phyloP scores from a whole-genome alignment of 1,140 invertebrate species.

The Penaeus indicus region DNA sequence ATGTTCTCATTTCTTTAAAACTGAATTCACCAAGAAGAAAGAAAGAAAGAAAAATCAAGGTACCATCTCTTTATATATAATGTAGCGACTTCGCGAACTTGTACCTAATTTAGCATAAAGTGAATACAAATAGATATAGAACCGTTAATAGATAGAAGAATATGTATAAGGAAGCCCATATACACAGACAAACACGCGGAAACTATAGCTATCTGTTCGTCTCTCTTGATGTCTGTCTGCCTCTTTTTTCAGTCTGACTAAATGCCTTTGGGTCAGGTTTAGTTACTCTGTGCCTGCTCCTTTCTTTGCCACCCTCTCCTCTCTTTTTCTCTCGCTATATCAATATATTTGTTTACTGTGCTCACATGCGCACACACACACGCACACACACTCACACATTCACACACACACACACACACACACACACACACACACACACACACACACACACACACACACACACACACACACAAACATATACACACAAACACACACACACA shows the following conservation, averaged over 20 bases:
- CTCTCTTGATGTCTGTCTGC: background rate
- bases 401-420: slow-evolving; percentile 3
- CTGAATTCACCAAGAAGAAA: too few relatives aligned
- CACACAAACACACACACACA: background rate
- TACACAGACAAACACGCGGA: too few relatives aligned
- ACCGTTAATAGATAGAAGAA: too few relatives aligned
- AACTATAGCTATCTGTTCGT: background rate
- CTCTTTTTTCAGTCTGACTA: background rate
- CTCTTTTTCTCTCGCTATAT: background rate
- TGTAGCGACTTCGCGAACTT: too few relatives aligned
- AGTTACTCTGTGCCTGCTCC: too few relatives aligned
- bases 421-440: slow-evolving; percentile 9
- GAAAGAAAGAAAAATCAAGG: too few relatives aligned
- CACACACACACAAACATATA: background rate
- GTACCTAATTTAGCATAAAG: too few relatives aligned
- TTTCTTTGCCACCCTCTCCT: background rate
- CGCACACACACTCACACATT: background rate
- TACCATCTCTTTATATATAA: too few relatives aligned
- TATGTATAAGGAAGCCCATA: too few relatives aligned
- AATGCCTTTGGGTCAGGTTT: too few relatives aligned
- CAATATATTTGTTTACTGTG: background rate
- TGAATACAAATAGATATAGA: too few relatives aligned
- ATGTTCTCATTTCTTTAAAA: too few relatives aligned
- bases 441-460: slow-evolving; percentile 9
- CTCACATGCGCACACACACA: background rate